These are phyloP conservation scores for Diabrotica undecimpunctata DNA, from an alignment of 1,140 invertebrate genomes.

Conservation along the genomic window DNA sequence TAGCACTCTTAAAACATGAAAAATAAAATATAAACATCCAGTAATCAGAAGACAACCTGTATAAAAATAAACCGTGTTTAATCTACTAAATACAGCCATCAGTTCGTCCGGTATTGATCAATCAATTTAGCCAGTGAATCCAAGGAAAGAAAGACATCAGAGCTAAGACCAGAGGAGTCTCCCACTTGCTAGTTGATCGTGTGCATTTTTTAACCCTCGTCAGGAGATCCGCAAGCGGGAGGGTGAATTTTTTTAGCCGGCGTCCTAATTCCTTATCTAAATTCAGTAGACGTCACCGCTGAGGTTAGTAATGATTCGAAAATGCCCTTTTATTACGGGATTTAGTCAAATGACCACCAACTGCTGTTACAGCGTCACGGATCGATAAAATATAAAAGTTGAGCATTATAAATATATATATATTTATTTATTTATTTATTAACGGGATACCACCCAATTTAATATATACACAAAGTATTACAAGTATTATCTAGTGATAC, in stretches of 20 bases:
- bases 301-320: constrained; percentile 19
- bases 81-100: neutral
- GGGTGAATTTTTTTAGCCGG: constrained; percentile 9
- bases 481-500: too few relatives aligned
- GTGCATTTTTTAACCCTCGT: neutral
- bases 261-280: constrained; percentile 20
- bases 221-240: neutral
- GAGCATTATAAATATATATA: too few relatives aligned
- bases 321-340: constrained; percentile 21
- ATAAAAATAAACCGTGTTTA: neutral
- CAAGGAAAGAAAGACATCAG: neutral
- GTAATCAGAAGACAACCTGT: neutral
- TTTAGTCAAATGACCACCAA: constrained; percentile 20
- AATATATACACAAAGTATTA: too few relatives aligned
- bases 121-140: neutral
- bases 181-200: neutral
- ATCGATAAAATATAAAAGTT: constrained; percentile 8
- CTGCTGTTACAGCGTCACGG: neutral
- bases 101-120: constrained; percentile 1
- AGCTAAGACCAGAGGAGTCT: neutral
- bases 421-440: too few relatives aligned
- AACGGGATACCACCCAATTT: too few relatives aligned
- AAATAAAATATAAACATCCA: too few relatives aligned
- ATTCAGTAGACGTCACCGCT: constrained; percentile 16
- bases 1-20: too few relatives aligned